Percentiles rank a stretch among this genome's conserved stretches.
Evolutionary conservation across 2,113 vertebrate species (phyloP).

Genomic region (Heterotis niloticus): DNA sequence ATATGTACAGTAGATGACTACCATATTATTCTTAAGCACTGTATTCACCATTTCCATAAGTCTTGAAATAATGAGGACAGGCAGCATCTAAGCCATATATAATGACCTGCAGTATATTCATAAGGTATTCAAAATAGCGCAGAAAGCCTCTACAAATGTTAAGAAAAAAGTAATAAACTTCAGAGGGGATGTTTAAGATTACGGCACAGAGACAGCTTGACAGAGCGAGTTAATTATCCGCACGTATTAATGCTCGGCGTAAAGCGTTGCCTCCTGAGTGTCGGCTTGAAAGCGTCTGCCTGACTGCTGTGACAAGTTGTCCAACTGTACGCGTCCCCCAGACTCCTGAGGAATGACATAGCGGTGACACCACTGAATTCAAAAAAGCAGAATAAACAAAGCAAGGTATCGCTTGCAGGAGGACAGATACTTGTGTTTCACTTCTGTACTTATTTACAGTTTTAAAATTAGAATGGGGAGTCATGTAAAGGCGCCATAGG

Average conservation of each 20-base stretch:
- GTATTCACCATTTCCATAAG: slow-evolving; percentile 32
- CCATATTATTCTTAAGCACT: slow-evolving; percentile 31
- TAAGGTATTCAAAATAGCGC: slow-evolving; percentile 44
- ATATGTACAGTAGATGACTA: slow-evolving; percentile 33
- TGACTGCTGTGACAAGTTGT: background rate
- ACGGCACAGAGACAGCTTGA: slow-evolving; percentile 13
- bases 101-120: slow-evolving; percentile 54
- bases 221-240: slow-evolving; percentile 20
- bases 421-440: no score
- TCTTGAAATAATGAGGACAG: slow-evolving; percentile 43
- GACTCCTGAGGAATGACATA: background rate
- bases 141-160: slow-evolving; percentile 34
- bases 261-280: background rate
- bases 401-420: no score
- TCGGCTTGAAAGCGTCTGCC: background rate
- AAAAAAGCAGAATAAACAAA: slow-evolving; percentile 19
- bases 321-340: background rate
- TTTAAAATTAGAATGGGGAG: no score
- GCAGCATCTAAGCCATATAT: slow-evolving; percentile 34
- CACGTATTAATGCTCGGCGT: slow-evolving; percentile 1
- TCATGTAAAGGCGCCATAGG: no score
- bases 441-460: no score
- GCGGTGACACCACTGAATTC: background rate
- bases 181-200: slow-evolving; percentile 2
- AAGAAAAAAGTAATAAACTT: slow-evolving; percentile 38